Evolutionary conservation across 1,140 invertebrate genomes (phyloP).

Genomic region (Brachionus paranguensis): DNA sequence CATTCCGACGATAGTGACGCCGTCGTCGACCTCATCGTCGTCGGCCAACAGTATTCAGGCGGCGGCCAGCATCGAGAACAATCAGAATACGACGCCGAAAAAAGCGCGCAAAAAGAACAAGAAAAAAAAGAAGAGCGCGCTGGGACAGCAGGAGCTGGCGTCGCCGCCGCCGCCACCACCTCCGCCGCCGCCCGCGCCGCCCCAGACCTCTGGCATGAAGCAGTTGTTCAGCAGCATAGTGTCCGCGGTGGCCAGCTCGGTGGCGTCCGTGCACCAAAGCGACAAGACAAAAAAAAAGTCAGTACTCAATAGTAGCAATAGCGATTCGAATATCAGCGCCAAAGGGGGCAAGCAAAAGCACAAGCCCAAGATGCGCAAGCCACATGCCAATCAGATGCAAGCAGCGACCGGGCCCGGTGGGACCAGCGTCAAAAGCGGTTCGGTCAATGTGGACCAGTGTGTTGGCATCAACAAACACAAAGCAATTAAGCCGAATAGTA

Average conservation of each 20-base stretch:
- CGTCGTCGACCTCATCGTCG: conserved; percentile 1
- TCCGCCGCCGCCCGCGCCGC: neutral
- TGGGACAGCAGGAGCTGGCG: neutral
- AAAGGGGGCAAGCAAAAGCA: neutral
- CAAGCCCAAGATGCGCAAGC: conserved; percentile 1
- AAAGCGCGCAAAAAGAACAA: neutral
- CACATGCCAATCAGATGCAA: neutral
- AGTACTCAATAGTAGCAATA: neutral
- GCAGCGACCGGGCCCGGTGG: neutral
- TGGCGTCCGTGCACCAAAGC: neutral
- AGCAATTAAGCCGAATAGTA: neutral
- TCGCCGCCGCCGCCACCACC: neutral
- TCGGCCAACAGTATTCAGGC: conserved; percentile 12
- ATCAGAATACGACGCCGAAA: conserved; percentile 3
- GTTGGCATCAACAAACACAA: neutral
- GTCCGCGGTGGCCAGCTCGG: conserved; percentile 16
- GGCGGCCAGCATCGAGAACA: neutral
- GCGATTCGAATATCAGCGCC: neutral
- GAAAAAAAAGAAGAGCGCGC: neutral
- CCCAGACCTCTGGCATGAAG: neutral
- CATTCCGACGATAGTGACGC: neutral
- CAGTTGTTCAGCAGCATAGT: conserved; percentile 25
- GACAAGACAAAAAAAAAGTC: neutral
- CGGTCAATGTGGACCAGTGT: neutral
- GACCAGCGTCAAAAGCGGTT: neutral